Percentiles rank a stretch among this genome's conserved stretches.
Conservation (phyloP, 2,888 invertebrate genomes). For the Anthrax anthrax region DNA sequence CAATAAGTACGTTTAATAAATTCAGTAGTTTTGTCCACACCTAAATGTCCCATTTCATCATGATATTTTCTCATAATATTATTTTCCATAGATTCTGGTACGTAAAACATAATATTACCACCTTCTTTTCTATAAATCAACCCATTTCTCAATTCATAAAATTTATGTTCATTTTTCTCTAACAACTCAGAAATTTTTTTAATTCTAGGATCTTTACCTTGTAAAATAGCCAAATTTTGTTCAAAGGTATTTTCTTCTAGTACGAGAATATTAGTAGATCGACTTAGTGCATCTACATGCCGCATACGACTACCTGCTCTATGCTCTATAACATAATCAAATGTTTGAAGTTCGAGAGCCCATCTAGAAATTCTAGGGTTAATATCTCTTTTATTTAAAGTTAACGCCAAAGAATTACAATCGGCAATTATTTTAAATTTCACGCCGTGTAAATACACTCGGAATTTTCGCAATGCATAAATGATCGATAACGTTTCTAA, state of each 20-base stretch:
- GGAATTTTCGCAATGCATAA: constrained; percentile 17
- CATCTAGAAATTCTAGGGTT: constrained; percentile 15
- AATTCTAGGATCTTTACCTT: constrained; percentile 13
- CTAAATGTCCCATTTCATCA: constrained; percentile 7
- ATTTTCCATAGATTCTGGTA: constrained; percentile 7
- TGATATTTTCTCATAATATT: constrained; percentile 6
- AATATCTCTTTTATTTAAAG: constrained; percentile 13
- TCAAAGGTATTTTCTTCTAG: constrained; percentile 9
- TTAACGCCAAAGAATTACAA: constrained; percentile 16
- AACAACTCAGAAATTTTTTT: constrained; percentile 8
- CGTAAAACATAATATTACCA: constrained; percentile 3
- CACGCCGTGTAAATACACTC: constrained; percentile 16
- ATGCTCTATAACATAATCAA: constrained; percentile 14
- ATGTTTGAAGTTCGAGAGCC: constrained; percentile 14
- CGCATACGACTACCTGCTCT: constrained; percentile 14
- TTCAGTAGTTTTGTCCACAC: constrained; percentile 5
- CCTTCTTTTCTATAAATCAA: constrained; percentile 7
- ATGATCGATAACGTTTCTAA: constrained; percentile 19
- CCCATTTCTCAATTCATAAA: constrained; percentile 9
- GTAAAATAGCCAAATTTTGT: constrained; percentile 14
- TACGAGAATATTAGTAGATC: constrained; percentile 5
- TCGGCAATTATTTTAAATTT: constrained; percentile 20
- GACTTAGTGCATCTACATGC: constrained; percentile 21
- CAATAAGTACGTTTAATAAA: constrained; percentile 5
- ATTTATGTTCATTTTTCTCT: constrained; percentile 4